Evolutionary conservation across 2,797 vertebrate species (phyloP), one percentile per base, ranked within the genome.

Genomic region (Notolepis coatsorum): DNA sequence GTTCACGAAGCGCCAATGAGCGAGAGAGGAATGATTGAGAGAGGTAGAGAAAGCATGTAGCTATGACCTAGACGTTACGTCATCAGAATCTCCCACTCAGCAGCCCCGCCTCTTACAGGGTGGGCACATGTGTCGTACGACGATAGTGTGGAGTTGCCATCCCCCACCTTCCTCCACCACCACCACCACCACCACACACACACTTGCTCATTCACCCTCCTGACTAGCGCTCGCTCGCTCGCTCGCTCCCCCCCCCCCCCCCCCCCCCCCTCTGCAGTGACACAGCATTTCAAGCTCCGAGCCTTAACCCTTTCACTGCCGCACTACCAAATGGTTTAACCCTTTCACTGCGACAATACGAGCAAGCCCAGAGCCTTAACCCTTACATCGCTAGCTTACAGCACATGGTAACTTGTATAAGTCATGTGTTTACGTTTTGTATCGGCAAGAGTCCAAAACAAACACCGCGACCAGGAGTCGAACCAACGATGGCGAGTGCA

Each of bases 11-110:
- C 49, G 59, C 90, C 90, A 90, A 88, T 87, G 71, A 83, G 82
- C 8, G 27, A 47, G 65, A 82, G 71, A 78, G 75, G 69, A 65
- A 50, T 58, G 73, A 81, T 80, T 53, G 69, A 63, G 81, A 71
- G 69, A 88, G 80, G 79, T 68, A 77, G 79, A 75, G 84, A 86
- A 83, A 74, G 77, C 71, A 77, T 73, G 84, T 76, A 66, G 82
- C 64, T 67, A 66, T 92, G 88, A 92, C 81, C 81, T 81, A 71
- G 79, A 71, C 37, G 68, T 81, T 41, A 56, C 84, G 67, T 82
- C 82, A 77, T 58, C 68, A 50, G 75, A 69, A 78, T 81, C 71
- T 82, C 79, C 71, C 76, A 70, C 79, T n/a, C 78, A 46, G 71
- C 80, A n/a, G 21, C 53, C 58, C 68, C 75, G 63, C 66, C 69